Evolutionary conservation across 2,888 invertebrate species (phyloP), one percentile per base, ranked within the genome.

Genomic region (Nephrocerus scutellatus): DNA sequence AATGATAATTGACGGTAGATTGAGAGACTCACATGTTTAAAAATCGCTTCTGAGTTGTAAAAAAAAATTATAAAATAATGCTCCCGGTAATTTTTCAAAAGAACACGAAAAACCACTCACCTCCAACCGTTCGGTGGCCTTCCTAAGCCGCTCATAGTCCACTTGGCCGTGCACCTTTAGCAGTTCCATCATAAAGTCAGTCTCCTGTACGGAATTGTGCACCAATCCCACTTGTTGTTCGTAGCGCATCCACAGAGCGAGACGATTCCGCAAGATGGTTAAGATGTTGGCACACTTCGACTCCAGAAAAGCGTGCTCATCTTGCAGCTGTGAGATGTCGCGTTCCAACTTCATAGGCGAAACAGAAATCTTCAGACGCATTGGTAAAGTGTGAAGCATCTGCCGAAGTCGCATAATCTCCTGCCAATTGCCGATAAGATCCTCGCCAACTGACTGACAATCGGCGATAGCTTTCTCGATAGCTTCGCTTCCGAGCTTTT

Each of bases 131-230:
- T 87, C 86, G 2, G 88, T 88, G 26, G 87, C 87, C 59, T 85
- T 87, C 36, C 82, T 72, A 41, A 89, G 70, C 7, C 88, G 74
- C 48, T 86, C 85, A 56, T 87, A 88, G 63, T 89, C 87, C 12
- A 88, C 84, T 44, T 83, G 82, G 2, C 86, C 87, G 59, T 88
- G 87, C 1, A 88, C 82, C 1, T 84, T 84, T 10, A 88, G 72
- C 41, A 88, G 70, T 50, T 88, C 87, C 72, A 86, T 84, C 86
- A 88, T 86, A 55, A 86, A 88, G 62, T 88, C 87, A 0, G 87
- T 84, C 54, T 88, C 87, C 39, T 85, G 77, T 1, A 87, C 85
- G 0, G 84, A 85, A 34, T 84, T 81, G 46, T 86, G 84, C 9
- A 88, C 85, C 60, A 80, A 58, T 53, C 88, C 87, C 50, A 88